These are phyloP conservation scores for Ophiodon elongatus DNA, from an alignment of 2,113 vertebrate genomes.

Conservation along the genomic window DNA sequence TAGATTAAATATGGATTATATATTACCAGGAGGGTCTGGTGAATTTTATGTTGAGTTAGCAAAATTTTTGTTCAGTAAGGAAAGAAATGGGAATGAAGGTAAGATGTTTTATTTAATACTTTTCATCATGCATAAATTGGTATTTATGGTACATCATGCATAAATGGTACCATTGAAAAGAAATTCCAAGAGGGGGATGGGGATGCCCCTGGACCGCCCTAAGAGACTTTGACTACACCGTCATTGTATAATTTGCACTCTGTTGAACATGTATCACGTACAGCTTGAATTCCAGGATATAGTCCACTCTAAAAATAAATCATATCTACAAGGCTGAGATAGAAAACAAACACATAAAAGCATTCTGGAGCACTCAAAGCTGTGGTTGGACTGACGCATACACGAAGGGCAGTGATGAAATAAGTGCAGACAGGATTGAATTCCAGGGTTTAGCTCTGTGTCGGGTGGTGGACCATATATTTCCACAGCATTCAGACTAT, in stretches of 20 bases:
- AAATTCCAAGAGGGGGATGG: background rate
- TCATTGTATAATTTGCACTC: background rate
- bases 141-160: background rate
- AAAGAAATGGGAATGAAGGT: background rate
- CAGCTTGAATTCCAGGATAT: background rate
- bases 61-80: background rate
- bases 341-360: slow-evolving; percentile 4
- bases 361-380: background rate
- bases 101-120: background rate
- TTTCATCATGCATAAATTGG: too few relatives aligned
- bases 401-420: background rate
- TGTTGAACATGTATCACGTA: slow-evolving; percentile 15
- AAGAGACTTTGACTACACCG: background rate
- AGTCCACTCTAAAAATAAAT: slow-evolving; percentile 3
- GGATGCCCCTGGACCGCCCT: too few relatives aligned
- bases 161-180: background rate
- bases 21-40: background rate
- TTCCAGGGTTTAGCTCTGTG: slow-evolving; percentile 10
- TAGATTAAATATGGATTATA: slow-evolving; percentile 20
- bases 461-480: slow-evolving; percentile 12
- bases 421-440: background rate
- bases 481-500: background rate
- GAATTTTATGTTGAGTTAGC: background rate
- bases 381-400: background rate
- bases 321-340: background rate